phyloP scores from a whole-genome alignment of 2,888 invertebrate genomes.

The Drosophila testacea region DNA sequence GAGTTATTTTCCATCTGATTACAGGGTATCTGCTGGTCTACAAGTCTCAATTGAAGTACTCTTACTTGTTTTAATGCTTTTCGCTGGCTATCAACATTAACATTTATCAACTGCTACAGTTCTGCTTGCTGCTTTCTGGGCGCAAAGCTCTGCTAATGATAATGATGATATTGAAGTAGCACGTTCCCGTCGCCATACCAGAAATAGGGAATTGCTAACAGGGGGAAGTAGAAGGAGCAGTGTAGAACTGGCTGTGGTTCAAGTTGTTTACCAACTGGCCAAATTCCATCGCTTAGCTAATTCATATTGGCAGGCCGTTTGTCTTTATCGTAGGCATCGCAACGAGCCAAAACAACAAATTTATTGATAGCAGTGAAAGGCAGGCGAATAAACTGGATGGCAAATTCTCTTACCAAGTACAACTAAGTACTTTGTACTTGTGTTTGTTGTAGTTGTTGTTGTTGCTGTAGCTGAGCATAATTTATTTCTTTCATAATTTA shows the following conservation, averaged over 20 bases:
- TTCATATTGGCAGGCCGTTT: constrained; percentile 78
- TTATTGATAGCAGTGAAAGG: constrained; percentile 80
- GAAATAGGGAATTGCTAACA: constrained; percentile 14
- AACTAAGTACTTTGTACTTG: constrained; percentile 45
- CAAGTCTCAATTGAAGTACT: not conserved
- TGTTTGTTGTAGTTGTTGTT: constrained; percentile 1
- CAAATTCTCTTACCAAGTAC: constrained; percentile 40
- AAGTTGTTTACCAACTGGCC: constrained; percentile 70
- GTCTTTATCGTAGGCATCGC: constrained; percentile 76
- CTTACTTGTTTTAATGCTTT: constrained; percentile 44
- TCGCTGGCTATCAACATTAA: constrained; percentile 75
- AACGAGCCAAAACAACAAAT: constrained; percentile 55
- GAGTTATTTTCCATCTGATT: not conserved
- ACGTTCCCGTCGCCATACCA: constrained; percentile 33
- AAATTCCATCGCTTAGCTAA: constrained; percentile 78
- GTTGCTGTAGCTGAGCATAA: constrained; percentile 57
- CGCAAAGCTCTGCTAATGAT: constrained; percentile 75
- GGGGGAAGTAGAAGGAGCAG: not conserved
- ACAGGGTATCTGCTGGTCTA: not conserved
- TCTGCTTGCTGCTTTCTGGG: constrained; percentile 56
- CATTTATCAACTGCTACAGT: constrained; percentile 79
- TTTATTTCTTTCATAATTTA: constrained; percentile 79
- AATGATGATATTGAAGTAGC: constrained; percentile 75
- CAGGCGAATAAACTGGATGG: constrained; percentile 47
- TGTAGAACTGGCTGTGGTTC: constrained; percentile 16